Conservation (phyloP, 2,113 vertebrate genomes). For the Mus spicilegus region DNA sequence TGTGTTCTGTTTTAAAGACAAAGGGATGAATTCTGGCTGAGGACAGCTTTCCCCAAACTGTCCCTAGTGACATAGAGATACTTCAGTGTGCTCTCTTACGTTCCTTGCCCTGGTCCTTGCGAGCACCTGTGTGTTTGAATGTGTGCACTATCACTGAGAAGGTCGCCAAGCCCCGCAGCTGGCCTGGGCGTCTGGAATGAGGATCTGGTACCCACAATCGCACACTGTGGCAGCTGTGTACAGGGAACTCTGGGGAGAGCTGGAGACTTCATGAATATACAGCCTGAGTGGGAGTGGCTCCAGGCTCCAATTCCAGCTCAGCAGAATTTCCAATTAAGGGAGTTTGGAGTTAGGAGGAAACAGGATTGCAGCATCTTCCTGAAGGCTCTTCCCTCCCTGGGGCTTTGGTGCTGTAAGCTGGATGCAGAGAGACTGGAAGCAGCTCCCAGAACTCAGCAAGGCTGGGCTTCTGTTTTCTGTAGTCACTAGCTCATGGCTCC, state of each 20-base stretch:
- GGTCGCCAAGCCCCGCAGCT: not conserved
- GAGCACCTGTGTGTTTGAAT: not conserved
- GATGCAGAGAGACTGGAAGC: not conserved
- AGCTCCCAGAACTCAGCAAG: not conserved
- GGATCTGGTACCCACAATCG: not conserved
- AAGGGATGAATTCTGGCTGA: not conserved
- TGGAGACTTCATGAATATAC: not conserved
- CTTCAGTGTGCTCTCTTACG: not conserved
- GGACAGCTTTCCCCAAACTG: not conserved
- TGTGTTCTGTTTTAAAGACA: not conserved
- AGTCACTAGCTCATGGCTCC: not conserved
- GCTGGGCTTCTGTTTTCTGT: not conserved
- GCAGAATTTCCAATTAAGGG: slow-evolving; percentile 73
- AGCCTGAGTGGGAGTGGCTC: not conserved
- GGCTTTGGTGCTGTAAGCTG: not conserved
- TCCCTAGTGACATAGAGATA: not conserved
- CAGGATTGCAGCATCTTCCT: not conserved
- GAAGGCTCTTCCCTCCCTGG: not conserved
- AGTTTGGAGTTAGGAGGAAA: slow-evolving; percentile 33
- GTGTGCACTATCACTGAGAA: not conserved
- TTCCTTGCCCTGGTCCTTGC: not conserved
- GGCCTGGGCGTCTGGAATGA: not conserved
- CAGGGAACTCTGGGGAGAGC: no score
- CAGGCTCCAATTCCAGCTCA: not conserved
- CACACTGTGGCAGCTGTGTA: not conserved